Conservation (phyloP, 2,888 invertebrate genomes). For the Bugulina stolonifera region DNA sequence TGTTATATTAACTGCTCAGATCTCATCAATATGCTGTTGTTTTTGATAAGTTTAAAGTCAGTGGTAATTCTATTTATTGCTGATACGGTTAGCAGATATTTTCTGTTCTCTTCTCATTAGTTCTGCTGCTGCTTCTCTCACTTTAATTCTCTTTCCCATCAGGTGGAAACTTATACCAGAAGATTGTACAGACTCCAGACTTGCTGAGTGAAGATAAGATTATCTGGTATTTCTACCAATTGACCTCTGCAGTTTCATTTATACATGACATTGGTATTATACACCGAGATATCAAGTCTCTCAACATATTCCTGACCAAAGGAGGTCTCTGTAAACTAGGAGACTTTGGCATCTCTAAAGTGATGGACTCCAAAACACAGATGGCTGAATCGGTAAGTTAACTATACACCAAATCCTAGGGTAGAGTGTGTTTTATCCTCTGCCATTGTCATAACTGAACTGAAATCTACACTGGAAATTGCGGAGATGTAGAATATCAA, state of each 20-base stretch:
- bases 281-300: conserved; percentile 51
- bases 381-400: conserved; percentile 49
- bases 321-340: conserved; percentile 50
- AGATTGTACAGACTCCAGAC: conserved; percentile 38
- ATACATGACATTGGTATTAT: conserved; percentile 50
- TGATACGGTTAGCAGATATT: too few species aligned
- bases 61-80: too few species aligned
- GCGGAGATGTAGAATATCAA: too few species aligned
- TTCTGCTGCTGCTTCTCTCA: too few species aligned
- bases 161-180: conserved; percentile 47
- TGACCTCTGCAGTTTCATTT: conserved; percentile 45
- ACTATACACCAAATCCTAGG: too few species aligned
- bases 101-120: too few species aligned
- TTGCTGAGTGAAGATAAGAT: conserved; percentile 45
- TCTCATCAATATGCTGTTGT: too few species aligned
- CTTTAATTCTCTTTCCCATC: background rate
- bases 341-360: conserved; percentile 52
- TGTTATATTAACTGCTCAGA: too few species aligned
- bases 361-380: conserved; percentile 42
- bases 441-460: too few species aligned
- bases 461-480: too few species aligned
- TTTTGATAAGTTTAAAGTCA: too few species aligned
- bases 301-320: conserved; percentile 52
- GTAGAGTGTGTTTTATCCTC: too few species aligned
- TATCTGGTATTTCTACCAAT: conserved; percentile 50